Percentiles rank a stretch among this genome's conserved stretches.
These are phyloP conservation scores for Orestias chungarensis DNA, from an alignment of 2,797 vertebrate genomes.

Conservation along the genomic window DNA sequence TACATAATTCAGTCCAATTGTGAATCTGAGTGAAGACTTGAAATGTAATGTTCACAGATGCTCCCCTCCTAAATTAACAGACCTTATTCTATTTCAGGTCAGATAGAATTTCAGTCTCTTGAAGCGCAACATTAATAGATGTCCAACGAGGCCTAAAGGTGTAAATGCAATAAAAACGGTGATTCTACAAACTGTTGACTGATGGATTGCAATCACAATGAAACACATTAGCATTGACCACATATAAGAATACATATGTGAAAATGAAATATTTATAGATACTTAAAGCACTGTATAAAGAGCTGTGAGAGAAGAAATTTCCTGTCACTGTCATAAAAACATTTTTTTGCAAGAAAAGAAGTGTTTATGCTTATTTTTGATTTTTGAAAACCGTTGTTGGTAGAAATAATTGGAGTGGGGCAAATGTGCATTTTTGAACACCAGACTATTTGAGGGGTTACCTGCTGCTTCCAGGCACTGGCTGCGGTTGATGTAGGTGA, in stretches of 20 bases:
- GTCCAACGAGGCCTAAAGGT: not conserved
- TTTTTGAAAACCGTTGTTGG: not conserved
- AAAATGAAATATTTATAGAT: no score
- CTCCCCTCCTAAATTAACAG: not conserved
- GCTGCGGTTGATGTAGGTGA: constrained; percentile 81
- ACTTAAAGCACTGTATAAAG: not conserved
- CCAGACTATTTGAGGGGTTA: constrained; percentile 63
- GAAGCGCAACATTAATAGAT: not conserved
- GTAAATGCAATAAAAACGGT: not conserved
- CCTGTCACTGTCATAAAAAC: not conserved
- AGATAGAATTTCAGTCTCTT: not conserved
- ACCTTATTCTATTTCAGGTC: not conserved
- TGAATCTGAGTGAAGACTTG: not conserved
- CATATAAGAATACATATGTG: not conserved
- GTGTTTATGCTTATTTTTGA: not conserved
- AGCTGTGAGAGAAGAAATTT: not conserved
- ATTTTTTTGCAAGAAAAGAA: not conserved
- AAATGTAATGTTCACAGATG: not conserved
- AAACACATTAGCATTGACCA: not conserved
- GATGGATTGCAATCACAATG: not conserved
- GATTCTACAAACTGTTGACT: not conserved
- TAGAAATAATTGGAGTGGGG: constrained; percentile 9
- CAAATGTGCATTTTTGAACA: constrained; percentile 25
- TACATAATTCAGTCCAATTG: not conserved
- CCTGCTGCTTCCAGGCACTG: constrained; percentile 84